phyloP scores from a whole-genome alignment of 2,888 invertebrate genomes.

The Lasioglossum pauxillum region DNA sequence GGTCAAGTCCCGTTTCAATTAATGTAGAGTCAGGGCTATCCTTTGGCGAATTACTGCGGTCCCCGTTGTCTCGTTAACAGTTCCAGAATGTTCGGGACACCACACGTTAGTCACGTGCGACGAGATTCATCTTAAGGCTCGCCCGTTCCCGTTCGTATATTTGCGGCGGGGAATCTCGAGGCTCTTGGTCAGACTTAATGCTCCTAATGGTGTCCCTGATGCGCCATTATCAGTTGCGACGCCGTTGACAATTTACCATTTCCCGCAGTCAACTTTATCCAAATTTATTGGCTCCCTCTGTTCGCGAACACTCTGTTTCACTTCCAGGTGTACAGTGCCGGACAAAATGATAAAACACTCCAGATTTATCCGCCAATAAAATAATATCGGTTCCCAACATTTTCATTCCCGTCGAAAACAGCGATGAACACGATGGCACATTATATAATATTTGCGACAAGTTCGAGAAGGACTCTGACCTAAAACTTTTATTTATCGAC shows the following conservation, averaged over 20 bases:
- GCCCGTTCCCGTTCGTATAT: conserved; percentile 37
- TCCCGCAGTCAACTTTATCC: conserved; percentile 65
- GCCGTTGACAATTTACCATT: conserved; percentile 64
- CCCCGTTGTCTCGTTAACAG: conserved; percentile 58
- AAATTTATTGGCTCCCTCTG: conserved; percentile 69
- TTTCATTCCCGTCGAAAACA: background rate
- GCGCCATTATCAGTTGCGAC: conserved; percentile 77
- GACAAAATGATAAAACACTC: background rate
- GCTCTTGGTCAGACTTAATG: conserved; percentile 77
- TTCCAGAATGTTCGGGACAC: conserved; percentile 33
- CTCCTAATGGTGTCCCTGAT: conserved; percentile 75
- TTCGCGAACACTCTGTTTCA: conserved; percentile 48
- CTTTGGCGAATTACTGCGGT: conserved; percentile 53
- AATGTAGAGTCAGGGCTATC: conserved; percentile 18
- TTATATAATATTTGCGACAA: background rate
- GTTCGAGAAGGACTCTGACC: background rate
- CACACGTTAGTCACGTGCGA: conserved; percentile 50
- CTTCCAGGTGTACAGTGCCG: background rate
- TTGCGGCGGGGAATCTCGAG: conserved; percentile 58
- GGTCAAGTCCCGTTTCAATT: conserved; percentile 23
- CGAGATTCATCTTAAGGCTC: conserved; percentile 59
- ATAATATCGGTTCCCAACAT: background rate
- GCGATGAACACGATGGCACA: background rate
- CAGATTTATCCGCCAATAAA: too few relatives aligned
- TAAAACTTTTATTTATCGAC: background rate